phyloP scores from a whole-genome alignment of 2,113 vertebrate genomes.

The Pyxicephalus adspersus region DNA sequence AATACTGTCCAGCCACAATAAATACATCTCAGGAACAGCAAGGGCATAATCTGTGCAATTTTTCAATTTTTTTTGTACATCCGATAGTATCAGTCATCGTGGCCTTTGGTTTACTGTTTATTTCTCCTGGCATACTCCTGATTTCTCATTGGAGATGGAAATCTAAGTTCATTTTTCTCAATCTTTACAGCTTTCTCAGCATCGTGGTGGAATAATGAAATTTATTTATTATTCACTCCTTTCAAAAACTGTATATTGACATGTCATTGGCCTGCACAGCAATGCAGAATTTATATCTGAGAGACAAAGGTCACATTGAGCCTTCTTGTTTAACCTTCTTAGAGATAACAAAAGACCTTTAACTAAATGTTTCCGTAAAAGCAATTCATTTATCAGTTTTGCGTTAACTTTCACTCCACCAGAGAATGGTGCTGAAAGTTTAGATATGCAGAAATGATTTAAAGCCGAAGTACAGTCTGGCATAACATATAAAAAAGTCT shows the following conservation, averaged over 20 bases:
- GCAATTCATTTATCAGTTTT: constrained; percentile 42
- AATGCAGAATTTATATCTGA: constrained; percentile 43
- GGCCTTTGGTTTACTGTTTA: constrained; percentile 48
- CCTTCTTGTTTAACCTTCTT: constrained; percentile 40
- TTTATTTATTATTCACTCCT: constrained; percentile 51
- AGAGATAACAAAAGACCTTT: constrained; percentile 53
- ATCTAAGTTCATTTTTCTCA: constrained; percentile 53
- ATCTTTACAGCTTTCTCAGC: constrained; percentile 40
- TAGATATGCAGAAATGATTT: too few species aligned
- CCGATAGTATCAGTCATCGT: constrained; percentile 41
- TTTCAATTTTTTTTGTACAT: constrained; percentile 19
- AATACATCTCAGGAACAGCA: constrained; percentile 23
- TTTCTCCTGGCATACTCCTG: constrained; percentile 50
- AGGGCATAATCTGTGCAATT: constrained; percentile 35
- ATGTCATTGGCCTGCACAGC: constrained; percentile 42
- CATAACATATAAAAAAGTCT: too few species aligned
- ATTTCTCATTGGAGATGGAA: constrained; percentile 55
- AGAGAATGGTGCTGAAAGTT: not conserved
- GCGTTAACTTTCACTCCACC: not conserved
- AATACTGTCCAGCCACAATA: constrained; percentile 38
- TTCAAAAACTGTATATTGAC: constrained; percentile 50
- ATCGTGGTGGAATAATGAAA: constrained; percentile 24
- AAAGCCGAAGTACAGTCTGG: too few species aligned
- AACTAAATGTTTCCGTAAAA: constrained; percentile 51
- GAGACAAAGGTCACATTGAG: constrained; percentile 53